Percentiles rank a stretch among this genome's conserved stretches.
Conservation (phyloP, 2,888 invertebrate species). For the Limnephilus auricula region DNA sequence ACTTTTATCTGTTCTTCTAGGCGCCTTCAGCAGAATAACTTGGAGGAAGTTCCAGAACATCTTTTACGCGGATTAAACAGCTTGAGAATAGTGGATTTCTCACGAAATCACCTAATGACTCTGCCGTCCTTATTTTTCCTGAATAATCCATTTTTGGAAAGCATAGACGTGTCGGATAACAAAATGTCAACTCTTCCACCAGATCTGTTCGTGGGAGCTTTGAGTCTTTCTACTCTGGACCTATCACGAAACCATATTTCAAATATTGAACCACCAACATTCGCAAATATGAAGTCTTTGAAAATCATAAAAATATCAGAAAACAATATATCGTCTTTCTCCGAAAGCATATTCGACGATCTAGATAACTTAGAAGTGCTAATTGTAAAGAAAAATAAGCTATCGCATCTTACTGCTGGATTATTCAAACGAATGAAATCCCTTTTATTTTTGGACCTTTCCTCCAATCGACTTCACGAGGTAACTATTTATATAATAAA, state of each 20-base stretch:
- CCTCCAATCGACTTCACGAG: constrained; percentile 53
- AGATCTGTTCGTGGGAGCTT: constrained; percentile 78
- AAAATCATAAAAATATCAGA: constrained; percentile 83
- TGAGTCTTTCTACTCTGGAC: constrained; percentile 82
- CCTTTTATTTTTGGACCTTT: constrained; percentile 77
- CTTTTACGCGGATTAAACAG: constrained; percentile 79
- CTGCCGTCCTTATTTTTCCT: constrained; percentile 80
- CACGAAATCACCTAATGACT: constrained; percentile 80
- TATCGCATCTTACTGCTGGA: constrained; percentile 74
- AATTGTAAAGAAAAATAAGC: constrained; percentile 77
- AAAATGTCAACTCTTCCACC: constrained; percentile 78
- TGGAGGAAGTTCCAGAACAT: constrained; percentile 80
- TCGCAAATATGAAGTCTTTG: constrained; percentile 77
- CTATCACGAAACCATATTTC: constrained; percentile 83
- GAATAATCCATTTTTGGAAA: constrained; percentile 78
- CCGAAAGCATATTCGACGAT: constrained; percentile 77
- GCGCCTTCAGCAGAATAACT: constrained; percentile 81
- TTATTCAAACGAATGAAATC: constrained; percentile 76
- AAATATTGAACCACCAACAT: constrained; percentile 78
- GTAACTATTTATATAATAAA: constrained; percentile 47
- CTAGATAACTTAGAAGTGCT: constrained; percentile 77
- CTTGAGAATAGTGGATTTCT: constrained; percentile 83
- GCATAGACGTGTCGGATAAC: constrained; percentile 83
- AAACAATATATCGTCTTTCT: constrained; percentile 81
- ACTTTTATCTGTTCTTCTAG: constrained; percentile 72